Evolutionary conservation across 2,113 vertebrate species (phyloP).

Genomic region (Esox niger): DNA sequence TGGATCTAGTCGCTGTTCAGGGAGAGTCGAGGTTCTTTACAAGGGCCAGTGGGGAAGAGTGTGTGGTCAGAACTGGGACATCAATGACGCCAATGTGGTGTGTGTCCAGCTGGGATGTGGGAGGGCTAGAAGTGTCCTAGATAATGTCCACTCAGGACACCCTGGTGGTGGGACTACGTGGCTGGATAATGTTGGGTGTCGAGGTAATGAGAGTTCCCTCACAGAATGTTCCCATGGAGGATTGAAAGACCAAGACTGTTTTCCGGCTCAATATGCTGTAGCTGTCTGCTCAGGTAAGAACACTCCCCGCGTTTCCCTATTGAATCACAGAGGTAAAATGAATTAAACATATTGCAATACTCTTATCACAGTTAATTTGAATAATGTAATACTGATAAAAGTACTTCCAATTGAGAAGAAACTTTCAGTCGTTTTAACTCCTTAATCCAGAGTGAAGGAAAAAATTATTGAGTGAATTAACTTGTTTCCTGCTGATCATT

Average conservation of each 20-base stretch:
- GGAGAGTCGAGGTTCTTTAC: conserved; percentile 55
- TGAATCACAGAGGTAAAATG: too few species aligned
- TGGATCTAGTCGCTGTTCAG: conserved; percentile 55
- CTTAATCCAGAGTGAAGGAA: too few species aligned
- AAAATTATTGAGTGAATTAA: too few species aligned
- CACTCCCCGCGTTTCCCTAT: neutral
- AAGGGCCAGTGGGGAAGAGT: conserved; percentile 44
- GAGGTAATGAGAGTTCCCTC: conserved; percentile 13
- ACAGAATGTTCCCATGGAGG: conserved; percentile 8
- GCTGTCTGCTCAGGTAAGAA: conserved; percentile 30
- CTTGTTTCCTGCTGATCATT: too few species aligned
- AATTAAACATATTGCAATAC: too few species aligned
- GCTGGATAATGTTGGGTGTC: conserved; percentile 24
- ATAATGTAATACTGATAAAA: too few species aligned
- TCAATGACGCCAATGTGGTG: conserved; percentile 28
- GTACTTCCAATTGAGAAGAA: too few species aligned
- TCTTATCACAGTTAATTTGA: too few species aligned
- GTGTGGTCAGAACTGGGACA: conserved; percentile 51
- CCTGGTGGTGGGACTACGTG: conserved; percentile 8
- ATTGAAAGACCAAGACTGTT: conserved; percentile 24
- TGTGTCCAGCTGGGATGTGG: conserved; percentile 63
- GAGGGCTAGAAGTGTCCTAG: conserved; percentile 2
- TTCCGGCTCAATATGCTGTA: conserved; percentile 22
- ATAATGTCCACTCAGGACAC: conserved; percentile 30
- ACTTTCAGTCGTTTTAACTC: too few species aligned